Base-by-base conservation (phyloP, 2,888 invertebrate genomes). In the Marronus borbonicus region DNA sequence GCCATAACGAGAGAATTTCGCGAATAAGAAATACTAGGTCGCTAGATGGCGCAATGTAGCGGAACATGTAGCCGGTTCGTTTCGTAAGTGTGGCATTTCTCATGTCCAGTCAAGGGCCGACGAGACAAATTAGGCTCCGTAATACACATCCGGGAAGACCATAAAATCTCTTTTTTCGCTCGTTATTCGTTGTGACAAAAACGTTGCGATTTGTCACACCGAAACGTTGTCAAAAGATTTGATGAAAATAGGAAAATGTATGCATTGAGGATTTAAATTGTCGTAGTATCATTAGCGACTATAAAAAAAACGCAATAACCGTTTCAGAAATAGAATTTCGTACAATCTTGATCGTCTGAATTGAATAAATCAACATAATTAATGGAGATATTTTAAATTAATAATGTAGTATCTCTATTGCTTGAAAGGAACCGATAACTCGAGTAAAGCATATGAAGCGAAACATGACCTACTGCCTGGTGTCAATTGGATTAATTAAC, bases 401-500 rank as follows among this genome's bases (percentile, higher is more conserved):
- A 62, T 62, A 62, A 62, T 31, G 5, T n/a, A 31, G 24, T 28
- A 62, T 62, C 62, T 62, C 24, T 14, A 28, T 62, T 7, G 31
- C 5, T 62, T 62, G 4, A 60, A 60, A 20, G 60, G 12, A 62
- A 62, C 24, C 8, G 62, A 62, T 60, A 60, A 20, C 20, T 10
- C 20, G 20, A 14, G 3, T n/a, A 65, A 20, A 17, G 65, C 39
- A 65, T 50, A 50, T 66, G 49, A 68, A 68, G 20, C 49, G 2
- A 31, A 62, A 65, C 28, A 31, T 70, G 70, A 70, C 70, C 70
- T 58, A 49, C 36, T 28, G 31, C 55, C 49, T 7, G 52, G 31
- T 36, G 55, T 5, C 70, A 70, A 70, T 70, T 70, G 36, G 55
- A 70, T 70, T 70, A 70, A 70, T 70, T 70, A 58, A 55, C 55